A percentile compares a stretch with the other conserved stretches of the same genome.
These are phyloP conservation scores for Chaunax sp. DNA, from an alignment of 2,797 vertebrate species.

Conservation along the genomic window DNA sequence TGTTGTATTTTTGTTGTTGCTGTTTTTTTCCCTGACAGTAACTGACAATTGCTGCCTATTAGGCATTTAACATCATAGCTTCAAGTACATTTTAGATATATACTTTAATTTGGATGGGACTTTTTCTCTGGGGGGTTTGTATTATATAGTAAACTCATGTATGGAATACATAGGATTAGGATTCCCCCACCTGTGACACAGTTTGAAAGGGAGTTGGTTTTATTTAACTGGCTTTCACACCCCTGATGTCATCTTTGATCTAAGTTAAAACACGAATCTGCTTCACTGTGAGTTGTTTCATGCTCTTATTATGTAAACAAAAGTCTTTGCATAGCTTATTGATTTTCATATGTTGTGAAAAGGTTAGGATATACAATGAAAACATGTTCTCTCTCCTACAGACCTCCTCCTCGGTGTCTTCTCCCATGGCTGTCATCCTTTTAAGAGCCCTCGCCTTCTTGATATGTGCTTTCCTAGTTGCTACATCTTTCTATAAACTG, in stretches of 20 bases:
- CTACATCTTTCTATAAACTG: slow-evolving; percentile 76
- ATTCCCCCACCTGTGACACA: too few relatives aligned
- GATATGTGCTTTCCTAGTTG: slow-evolving; percentile 87
- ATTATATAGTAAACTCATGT: too few relatives aligned
- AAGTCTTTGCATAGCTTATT: neutral
- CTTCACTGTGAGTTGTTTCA: neutral
- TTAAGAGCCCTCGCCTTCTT: slow-evolving; percentile 90
- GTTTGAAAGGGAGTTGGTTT: neutral
- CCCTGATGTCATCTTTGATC: neutral
- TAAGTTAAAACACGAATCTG: neutral
- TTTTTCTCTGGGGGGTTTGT: too few relatives aligned
- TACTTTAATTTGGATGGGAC: neutral
- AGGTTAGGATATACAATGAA: neutral
- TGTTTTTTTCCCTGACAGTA: too few relatives aligned
- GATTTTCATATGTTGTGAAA: neutral
- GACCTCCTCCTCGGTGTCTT: slow-evolving; percentile 83
- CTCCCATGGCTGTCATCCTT: slow-evolving; percentile 86
- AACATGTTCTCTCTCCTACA: slow-evolving; percentile 63
- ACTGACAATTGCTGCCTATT: too few relatives aligned
- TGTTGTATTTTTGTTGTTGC: too few relatives aligned
- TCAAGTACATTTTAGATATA: neutral
- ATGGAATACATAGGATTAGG: too few relatives aligned
- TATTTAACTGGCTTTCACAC: neutral
- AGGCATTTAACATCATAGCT: too few relatives aligned
- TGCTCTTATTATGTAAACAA: neutral